Base-by-base conservation (phyloP, 2,797 vertebrate species). In the Chloroceryle amazona region DNA sequence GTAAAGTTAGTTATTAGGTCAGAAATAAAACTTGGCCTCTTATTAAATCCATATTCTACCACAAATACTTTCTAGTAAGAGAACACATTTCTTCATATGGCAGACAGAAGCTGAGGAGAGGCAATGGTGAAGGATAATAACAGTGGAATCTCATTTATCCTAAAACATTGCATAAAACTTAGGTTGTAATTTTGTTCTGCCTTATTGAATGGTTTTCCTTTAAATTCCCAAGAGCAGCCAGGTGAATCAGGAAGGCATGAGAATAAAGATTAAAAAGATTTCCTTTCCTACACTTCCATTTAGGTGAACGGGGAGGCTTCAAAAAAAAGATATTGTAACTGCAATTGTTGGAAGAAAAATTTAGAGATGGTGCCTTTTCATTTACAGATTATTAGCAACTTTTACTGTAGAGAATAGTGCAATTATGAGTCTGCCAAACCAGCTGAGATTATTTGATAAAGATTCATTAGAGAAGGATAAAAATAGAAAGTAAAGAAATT, bases 21-120 rank as follows among this genome's bases (percentile, higher is more conserved):
- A 90, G 63, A 93, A 91, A 85, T 17, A 86, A 81, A 76, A 80
- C 25, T 37, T 63, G 29, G 1, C 2, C n/a, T 71, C 6, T 66
- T 86, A 85, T 84, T 73, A 94, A 94, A 93, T 73, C 70, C 75
- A 83, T 90, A 86, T 92, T 80, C 70, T 83, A 86, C n/a, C 41
- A 83, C 29, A 93, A 86, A 75, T 71, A 79, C 19, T 68, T 89
- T 46, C 61, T 87, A 57, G 44, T 44, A 83, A 80, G 47, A 71
- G 7, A 92, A 13, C 39, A 58, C 41, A 41, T 80, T 84, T 88
- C 58, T 75, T 95, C 55, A n/a, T 67, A 37, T 44, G 66, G 57
- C 20, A 82, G 55, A 61, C 49, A 68, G 68, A 41, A 94, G 37
- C 51, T 90, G 44, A 86, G 55, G 42, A 65, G 41, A 90, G 39